A percentile compares a stretch with the other conserved stretches of the same genome.
phyloP scores from a whole-genome alignment of 2,113 vertebrate species.

The Poeciliopsis retropinna region DNA sequence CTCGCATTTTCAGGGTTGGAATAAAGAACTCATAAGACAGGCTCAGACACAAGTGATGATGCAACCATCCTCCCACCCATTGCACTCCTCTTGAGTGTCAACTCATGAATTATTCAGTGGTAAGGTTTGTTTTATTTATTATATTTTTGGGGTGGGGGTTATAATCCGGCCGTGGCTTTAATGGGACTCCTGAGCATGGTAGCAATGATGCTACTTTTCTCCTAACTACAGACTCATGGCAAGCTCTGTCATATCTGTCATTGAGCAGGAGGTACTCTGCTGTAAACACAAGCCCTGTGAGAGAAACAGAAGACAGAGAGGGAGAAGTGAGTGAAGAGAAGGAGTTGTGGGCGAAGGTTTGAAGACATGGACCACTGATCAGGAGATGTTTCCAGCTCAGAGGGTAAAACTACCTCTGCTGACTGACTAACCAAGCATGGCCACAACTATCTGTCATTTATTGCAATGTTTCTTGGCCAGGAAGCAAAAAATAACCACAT shows the following conservation, averaged over 20 bases:
- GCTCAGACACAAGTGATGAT: conserved; percentile 58
- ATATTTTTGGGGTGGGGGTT: not conserved
- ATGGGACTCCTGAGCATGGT: conserved; percentile 31
- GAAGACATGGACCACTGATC: conserved; percentile 60
- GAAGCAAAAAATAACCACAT: conserved; percentile 25
- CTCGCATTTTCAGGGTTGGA: conserved; percentile 53
- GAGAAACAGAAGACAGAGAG: conserved; percentile 34
- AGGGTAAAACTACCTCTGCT: conserved; percentile 60
- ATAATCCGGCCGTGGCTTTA: conserved; percentile 25
- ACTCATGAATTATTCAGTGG: conserved; percentile 75
- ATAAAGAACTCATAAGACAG: conserved; percentile 52
- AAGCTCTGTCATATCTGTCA: conserved; percentile 57
- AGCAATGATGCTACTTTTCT: conserved; percentile 9
- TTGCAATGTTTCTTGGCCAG: conserved; percentile 30
- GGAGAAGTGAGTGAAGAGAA: conserved; percentile 25
- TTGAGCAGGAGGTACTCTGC: conserved; percentile 56
- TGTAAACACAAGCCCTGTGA: conserved; percentile 47
- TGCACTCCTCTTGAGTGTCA: conserved; percentile 6
- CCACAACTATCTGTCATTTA: conserved; percentile 55
- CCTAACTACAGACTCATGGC: conserved; percentile 37
- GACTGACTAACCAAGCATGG: conserved; percentile 48
- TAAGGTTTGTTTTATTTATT: conserved; percentile 22
- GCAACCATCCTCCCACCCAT: conserved; percentile 34
- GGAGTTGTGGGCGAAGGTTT: conserved; percentile 39
- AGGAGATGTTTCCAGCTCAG: conserved; percentile 47